A percentile compares a stretch with the other conserved stretches of the same genome.
Evolutionary conservation across 2,113 vertebrate genomes (phyloP).

Genomic region (Hassar affinis): DNA sequence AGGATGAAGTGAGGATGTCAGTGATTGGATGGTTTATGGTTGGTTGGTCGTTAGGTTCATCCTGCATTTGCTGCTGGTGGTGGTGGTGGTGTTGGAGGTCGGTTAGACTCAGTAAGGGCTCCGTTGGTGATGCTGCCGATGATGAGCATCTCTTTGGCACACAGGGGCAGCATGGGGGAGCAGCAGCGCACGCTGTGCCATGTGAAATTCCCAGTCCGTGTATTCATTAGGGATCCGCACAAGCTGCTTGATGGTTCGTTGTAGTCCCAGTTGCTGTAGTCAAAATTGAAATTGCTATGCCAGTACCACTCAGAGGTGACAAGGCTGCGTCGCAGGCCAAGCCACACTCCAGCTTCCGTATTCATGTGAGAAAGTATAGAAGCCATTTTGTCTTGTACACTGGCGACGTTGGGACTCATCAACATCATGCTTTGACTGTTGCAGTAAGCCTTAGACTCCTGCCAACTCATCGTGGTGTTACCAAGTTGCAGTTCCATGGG

Average conservation of each 20-base stretch:
- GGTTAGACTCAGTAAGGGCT: accelerated
- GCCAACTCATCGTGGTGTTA: conserved; percentile 43
- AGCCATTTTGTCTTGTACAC: neutral
- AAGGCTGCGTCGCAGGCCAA: conserved; percentile 64
- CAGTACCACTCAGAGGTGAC: conserved; percentile 64
- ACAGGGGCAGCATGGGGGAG: conserved; percentile 49
- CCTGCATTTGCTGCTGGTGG: too few species aligned
- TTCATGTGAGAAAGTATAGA: accelerated
- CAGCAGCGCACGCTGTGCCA: conserved; percentile 66
- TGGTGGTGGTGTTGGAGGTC: neutral
- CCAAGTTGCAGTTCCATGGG: conserved; percentile 25
- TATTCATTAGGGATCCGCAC: conserved; percentile 57
- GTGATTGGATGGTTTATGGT: neutral
- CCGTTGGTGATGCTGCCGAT: accelerated
- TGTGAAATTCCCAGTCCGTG: neutral
- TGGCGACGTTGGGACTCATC: conserved; percentile 19
- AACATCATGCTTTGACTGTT: accelerated
- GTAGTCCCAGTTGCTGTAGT: conserved; percentile 49
- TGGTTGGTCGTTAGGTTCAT: too few species aligned
- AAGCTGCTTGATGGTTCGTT: conserved; percentile 52
- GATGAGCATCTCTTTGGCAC: conserved; percentile 26
- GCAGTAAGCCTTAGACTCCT: conserved; percentile 54
- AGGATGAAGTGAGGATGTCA: neutral
- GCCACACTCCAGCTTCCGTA: conserved; percentile 52
- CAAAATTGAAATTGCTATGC: neutral